A percentile compares a stretch with the other conserved stretches of the same genome.
Conservation (phyloP, 2,113 vertebrate species). For the Acanthochromis polyacanthus region DNA sequence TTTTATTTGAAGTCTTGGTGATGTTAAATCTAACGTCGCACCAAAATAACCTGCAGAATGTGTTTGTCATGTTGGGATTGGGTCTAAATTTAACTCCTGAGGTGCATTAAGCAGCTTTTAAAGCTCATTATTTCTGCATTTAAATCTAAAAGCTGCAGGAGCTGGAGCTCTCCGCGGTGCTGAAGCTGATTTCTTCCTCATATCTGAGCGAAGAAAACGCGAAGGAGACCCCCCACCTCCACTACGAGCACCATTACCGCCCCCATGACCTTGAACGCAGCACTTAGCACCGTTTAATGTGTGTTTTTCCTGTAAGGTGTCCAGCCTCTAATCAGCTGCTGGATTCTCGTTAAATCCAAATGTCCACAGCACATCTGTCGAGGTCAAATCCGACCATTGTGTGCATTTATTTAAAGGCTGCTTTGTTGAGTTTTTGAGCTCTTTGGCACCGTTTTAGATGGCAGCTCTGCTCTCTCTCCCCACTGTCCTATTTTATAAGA, state of each 20-base stretch:
- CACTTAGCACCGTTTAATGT: neutral
- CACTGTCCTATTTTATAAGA: slow-evolving; percentile 40
- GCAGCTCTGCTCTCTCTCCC: slow-evolving; percentile 33
- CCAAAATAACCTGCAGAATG: neutral
- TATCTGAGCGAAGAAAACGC: neutral
- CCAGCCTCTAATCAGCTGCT: neutral
- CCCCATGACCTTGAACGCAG: slow-evolving; percentile 28
- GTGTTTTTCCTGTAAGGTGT: neutral
- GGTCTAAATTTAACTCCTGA: neutral
- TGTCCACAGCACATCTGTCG: neutral
- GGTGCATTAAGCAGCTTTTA: neutral
- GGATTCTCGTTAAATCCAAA: neutral
- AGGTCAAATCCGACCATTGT: neutral
- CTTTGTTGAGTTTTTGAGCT: slow-evolving; percentile 16
- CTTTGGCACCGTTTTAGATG: slow-evolving; percentile 24
- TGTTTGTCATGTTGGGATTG: neutral
- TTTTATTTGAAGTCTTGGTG: neutral
- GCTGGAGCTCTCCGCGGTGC: slow-evolving; percentile 59
- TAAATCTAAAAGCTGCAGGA: neutral
- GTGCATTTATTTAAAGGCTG: slow-evolving; percentile 29
- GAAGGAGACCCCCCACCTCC: slow-evolving; percentile 1
- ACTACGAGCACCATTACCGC: neutral
- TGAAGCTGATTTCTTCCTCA: slow-evolving; percentile 22
- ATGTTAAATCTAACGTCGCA: neutral
- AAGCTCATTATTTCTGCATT: no score